Conservation (phyloP, 2,888 invertebrate species). For the Nesidiocoris tenuis region DNA sequence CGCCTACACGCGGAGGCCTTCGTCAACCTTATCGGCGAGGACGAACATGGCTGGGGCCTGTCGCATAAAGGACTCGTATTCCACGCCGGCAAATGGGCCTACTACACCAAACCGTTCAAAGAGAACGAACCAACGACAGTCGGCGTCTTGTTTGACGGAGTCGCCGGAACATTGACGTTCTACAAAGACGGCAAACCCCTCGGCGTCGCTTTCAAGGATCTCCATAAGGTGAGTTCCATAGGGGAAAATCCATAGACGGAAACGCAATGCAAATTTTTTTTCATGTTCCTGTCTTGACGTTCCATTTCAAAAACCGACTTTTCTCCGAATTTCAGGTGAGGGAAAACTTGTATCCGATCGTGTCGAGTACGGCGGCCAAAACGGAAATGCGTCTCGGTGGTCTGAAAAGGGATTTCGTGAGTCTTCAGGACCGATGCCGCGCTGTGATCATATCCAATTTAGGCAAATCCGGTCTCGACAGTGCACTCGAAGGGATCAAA, state of each 20-base stretch:
- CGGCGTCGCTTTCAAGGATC: slow-evolving; percentile 69
- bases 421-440: slow-evolving; percentile 68
- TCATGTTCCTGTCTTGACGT: not conserved
- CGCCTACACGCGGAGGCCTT: slow-evolving; percentile 67
- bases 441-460: slow-evolving; percentile 63
- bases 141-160: slow-evolving; percentile 68
- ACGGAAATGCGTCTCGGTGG: slow-evolving; percentile 68
- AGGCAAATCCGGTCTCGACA: slow-evolving; percentile 58
- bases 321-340: slow-evolving; percentile 55
- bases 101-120: slow-evolving; percentile 67
- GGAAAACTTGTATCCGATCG: slow-evolving; percentile 67
- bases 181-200: slow-evolving; percentile 69
- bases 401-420: slow-evolving; percentile 64
- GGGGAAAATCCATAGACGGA: not conserved
- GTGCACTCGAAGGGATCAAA: slow-evolving; percentile 55
- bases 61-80: slow-evolving; percentile 71
- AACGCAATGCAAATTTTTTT: not conserved
- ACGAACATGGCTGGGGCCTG: slow-evolving; percentile 69
- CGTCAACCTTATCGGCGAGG: slow-evolving; percentile 70
- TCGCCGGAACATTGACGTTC: slow-evolving; percentile 68
- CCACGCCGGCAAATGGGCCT: slow-evolving; percentile 65
- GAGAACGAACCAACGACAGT: slow-evolving; percentile 69
- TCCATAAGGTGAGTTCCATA: slow-evolving; percentile 56
- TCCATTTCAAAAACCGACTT: too few species aligned
- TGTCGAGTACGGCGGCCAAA: slow-evolving; percentile 72